These are phyloP conservation scores for Pseudoips prasinana DNA, from an alignment of 2,888 invertebrate species.

Conservation along the genomic window DNA sequence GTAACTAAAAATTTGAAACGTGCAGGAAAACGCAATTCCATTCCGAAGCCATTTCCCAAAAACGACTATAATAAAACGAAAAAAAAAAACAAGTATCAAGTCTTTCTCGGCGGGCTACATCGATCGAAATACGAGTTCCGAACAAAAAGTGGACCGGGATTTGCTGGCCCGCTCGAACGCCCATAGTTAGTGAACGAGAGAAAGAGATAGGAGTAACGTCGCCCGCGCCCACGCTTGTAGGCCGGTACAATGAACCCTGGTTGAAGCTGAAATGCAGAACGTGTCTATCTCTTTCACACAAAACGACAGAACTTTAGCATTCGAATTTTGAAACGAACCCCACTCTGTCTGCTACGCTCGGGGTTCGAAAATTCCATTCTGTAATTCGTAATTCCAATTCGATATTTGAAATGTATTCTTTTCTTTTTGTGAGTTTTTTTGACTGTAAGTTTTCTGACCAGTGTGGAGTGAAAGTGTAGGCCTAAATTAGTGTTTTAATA, in stretches of 20 bases:
- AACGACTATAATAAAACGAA: conserved; percentile 24
- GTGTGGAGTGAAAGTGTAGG: conserved; percentile 19
- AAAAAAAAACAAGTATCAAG: conserved; percentile 56
- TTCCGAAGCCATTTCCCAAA: conserved; percentile 16
- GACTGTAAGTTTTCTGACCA: conserved; percentile 1
- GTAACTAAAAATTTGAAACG: no score
- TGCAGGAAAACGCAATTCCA: conserved; percentile 2
- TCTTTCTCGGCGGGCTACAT: conserved; percentile 51
- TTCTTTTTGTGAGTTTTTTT: conserved; percentile 2
- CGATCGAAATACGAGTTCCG: conserved; percentile 75
- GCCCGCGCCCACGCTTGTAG: conserved; percentile 74
- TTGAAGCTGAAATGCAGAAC: conserved; percentile 45
- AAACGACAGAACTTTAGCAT: conserved; percentile 42
- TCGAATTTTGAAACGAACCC: conserved; percentile 38
- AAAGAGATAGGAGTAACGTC: conserved; percentile 47
- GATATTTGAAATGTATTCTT: conserved; percentile 14
- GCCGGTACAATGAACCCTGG: conserved; percentile 72
- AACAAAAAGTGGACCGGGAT: conserved; percentile 70
- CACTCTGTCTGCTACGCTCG: conserved; percentile 25
- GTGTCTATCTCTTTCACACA: conserved; percentile 52
- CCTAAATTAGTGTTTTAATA: conserved; percentile 23
- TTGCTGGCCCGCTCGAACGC: conserved; percentile 43
- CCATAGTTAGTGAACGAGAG: conserved; percentile 22
- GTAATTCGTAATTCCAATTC: conserved; percentile 14
- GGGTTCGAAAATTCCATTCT: conserved; percentile 35